Evolutionary conservation across 2,888 invertebrate genomes (phyloP), one percentile per base, ranked within the genome.

Genomic region (Leucophenga maculata): DNA sequence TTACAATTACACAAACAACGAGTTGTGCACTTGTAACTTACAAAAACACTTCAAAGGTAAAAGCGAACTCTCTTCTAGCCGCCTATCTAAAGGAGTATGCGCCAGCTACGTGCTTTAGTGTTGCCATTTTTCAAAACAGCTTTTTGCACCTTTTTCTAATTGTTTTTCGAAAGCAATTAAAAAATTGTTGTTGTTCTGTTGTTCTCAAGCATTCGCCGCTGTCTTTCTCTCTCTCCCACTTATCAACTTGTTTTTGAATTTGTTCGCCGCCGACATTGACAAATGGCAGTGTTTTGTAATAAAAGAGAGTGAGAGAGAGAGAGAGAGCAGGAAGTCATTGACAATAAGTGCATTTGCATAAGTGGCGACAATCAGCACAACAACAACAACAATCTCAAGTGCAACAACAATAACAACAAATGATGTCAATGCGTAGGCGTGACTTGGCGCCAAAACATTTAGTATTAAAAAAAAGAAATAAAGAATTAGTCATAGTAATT

Each of bases 301-400:
- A 20, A 57, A 8, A 54, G n/a, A 18, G 18, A 44, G 39, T 39
- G 31, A 60, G 50, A 26, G 44, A 48, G 22, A n/a, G 44, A 16
- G 14, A 22, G 59, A 32, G 16, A 31, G n/a, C 6, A 2, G 14
- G 1, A 52, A 18, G 18, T 8, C 14, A 18, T 52, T 52, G 52
- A 52, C 44, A 32, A 44, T 50, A 44, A 70, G 68, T 59, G 68
- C 57, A 65, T 65, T 69, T 65, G 50, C 60, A 66, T 54, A 69
- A 69, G 66, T 69, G 69, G 62, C 62, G 55, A 59, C 69, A 65
- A 54, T 46, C 52, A 48, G 16, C 50, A 52, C 1, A 32, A 46
- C 48, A 48, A 48, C 20, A 22, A 62, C 32, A 46, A 62, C 46
- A 46, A 26, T 26, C 26, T 26, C 26, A 26, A 26, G 26, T 4